These are phyloP conservation scores for Blastobasis lacticolella DNA, from an alignment of 2,888 invertebrate genomes.

Conservation along the genomic window DNA sequence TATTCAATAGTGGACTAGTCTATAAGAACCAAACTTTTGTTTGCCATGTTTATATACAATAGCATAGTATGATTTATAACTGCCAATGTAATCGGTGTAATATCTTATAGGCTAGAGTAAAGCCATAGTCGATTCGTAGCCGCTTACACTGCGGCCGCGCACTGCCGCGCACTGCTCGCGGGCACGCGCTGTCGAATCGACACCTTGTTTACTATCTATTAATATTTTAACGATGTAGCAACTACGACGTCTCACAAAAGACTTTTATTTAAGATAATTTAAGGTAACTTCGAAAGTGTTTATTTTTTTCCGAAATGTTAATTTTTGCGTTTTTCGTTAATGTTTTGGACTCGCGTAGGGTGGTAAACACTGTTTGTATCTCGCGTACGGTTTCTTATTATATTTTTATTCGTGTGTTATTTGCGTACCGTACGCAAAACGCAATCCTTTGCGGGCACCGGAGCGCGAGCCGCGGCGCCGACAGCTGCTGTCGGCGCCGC, in stretches of 20 bases:
- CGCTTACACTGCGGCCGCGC: no score
- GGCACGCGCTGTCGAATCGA: no score
- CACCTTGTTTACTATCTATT: no score
- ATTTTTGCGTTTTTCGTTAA: constrained; percentile 50
- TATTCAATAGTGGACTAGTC: constrained; percentile 63
- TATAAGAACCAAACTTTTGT: constrained; percentile 59
- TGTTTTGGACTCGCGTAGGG: no score
- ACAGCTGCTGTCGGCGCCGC: no score
- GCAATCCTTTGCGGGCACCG: no score
- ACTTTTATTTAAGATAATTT: constrained; percentile 65
- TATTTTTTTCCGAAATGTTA: constrained; percentile 61
- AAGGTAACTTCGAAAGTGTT: constrained; percentile 65
- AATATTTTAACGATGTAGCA: no score
- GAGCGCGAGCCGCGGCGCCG: no score
- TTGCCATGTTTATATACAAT: constrained; percentile 26
- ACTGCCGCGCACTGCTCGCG: no score
- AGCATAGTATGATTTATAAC: constrained; percentile 26
- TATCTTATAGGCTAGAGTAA: constrained; percentile 34
- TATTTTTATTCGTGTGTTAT: constrained; percentile 31
- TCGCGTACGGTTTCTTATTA: constrained; percentile 11
- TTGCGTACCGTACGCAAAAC: constrained; percentile 23
- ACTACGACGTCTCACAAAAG: constrained; percentile 35
- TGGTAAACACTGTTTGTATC: constrained; percentile 19
- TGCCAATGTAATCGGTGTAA: constrained; percentile 44
- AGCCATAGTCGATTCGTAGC: no score